Conservation (phyloP, 1,140 invertebrate genomes). For the Nasonia giraulti region DNA sequence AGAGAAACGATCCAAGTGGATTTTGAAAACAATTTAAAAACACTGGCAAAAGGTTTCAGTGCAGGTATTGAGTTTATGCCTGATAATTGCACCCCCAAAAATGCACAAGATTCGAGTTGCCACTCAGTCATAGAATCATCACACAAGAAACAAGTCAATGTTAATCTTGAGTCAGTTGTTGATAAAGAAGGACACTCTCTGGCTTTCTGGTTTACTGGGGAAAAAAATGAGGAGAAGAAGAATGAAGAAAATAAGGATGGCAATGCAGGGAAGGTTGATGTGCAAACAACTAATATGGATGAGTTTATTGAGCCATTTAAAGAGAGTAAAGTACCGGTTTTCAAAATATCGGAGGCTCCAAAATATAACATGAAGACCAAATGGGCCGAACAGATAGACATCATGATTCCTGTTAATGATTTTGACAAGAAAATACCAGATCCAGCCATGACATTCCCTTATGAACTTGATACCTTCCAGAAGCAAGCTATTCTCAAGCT, state of each 20-base stretch:
- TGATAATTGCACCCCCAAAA: constrained; percentile 72
- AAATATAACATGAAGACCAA: constrained; percentile 73
- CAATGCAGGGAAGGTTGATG: constrained; percentile 52
- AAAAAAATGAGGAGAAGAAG: constrained; percentile 27
- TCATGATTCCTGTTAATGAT: constrained; percentile 85
- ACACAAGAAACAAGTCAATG: constrained; percentile 22
- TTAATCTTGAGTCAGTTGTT: constrained; percentile 37
- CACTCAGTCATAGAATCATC: constrained; percentile 16
- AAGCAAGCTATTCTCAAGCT: constrained; percentile 96
- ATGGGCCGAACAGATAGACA: constrained; percentile 92
- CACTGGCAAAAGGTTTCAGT: constrained; percentile 79
- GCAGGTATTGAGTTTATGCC: constrained; percentile 76
- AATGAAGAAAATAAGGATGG: constrained; percentile 47
- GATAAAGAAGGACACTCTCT: constrained; percentile 31
- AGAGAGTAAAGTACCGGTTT: constrained; percentile 70
- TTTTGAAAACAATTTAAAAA: constrained; percentile 77
- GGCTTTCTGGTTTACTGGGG: constrained; percentile 23
- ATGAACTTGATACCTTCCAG: constrained; percentile 98
- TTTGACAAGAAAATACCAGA: constrained; percentile 89
- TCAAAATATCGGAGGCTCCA: constrained; percentile 71
- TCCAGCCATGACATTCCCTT: constrained; percentile 90
- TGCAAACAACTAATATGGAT: constrained; percentile 56
- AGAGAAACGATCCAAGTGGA: constrained; percentile 65
- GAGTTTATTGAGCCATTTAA: constrained; percentile 65
- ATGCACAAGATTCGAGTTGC: constrained; percentile 18